A percentile compares a stretch with the other conserved stretches of the same genome.
These are phyloP conservation scores for Sphaerodactylus townsendi DNA, from an alignment of 2,113 vertebrate species.

Conservation along the genomic window DNA sequence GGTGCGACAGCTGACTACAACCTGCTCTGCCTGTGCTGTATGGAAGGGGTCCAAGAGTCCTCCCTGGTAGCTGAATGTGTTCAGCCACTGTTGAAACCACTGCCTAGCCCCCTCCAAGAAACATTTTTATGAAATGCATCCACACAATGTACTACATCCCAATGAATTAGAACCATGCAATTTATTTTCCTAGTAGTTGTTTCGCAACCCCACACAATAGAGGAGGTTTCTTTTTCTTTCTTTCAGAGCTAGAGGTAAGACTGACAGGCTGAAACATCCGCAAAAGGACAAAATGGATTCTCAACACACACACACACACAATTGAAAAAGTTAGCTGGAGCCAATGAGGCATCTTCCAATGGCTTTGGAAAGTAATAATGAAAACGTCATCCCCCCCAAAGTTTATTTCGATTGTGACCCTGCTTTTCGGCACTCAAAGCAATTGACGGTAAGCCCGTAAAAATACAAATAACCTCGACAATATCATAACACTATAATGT, in stretches of 20 bases:
- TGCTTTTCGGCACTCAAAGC: neutral
- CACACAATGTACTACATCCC: neutral
- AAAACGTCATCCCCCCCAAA: neutral
- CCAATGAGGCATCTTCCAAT: neutral
- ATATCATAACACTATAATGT: neutral
- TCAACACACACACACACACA: neutral
- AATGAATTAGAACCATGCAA: neutral
- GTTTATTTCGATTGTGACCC: neutral
- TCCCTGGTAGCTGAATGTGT: neutral
- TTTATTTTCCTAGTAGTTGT: neutral
- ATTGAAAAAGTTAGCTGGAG: neutral
- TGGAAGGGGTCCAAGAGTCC: no score
- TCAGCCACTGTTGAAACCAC: neutral
- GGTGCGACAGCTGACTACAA: no score
- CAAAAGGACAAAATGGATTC: neutral
- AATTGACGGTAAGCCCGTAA: neutral
- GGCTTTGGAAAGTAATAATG: neutral
- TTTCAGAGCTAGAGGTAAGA: neutral
- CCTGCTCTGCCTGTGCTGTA: no score
- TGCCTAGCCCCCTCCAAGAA: neutral
- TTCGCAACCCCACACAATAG: neutral
- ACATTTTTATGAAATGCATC: neutral
- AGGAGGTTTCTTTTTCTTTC: neutral
- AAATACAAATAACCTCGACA: neutral
- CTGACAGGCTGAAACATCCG: neutral